Percentiles rank a stretch among this genome's conserved stretches.
These are phyloP conservation scores for Spea hammondii DNA, from an alignment of 2,797 vertebrate genomes.

Conservation along the genomic window DNA sequence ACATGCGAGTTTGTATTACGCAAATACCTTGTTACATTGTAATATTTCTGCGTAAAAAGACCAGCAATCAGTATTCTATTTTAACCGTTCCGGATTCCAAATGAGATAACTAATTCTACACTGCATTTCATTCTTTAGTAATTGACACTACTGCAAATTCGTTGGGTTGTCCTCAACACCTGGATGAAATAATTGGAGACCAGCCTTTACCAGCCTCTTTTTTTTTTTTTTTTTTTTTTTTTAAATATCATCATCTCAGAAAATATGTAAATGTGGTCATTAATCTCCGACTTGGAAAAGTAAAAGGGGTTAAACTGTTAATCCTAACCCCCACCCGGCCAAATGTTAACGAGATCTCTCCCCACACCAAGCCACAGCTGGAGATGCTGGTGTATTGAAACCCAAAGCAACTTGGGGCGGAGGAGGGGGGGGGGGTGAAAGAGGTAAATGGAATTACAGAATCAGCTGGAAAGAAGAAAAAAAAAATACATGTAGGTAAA, in stretches of 20 bases:
- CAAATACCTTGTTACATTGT: neutral
- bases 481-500: conserved; percentile 58
- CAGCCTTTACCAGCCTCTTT: too few relatives aligned
- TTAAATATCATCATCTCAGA: neutral
- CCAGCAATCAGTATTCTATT: neutral
- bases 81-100: neutral
- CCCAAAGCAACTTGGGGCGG: neutral
- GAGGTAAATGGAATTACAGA: conserved; percentile 54
- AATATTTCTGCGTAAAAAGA: neutral
- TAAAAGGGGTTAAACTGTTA: conserved; percentile 39
- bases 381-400: conserved; percentile 19
- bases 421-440: neutral
- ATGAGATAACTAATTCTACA: neutral
- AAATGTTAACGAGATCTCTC: conserved; percentile 34
- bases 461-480: conserved; percentile 59
- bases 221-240: too few relatives aligned
- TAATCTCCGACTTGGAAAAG: conserved; percentile 20
- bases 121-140: neutral
- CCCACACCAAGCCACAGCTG: conserved; percentile 33
- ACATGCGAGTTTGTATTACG: neutral
- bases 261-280: neutral
- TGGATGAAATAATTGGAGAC: too few relatives aligned
- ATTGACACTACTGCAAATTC: neutral
- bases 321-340: neutral
- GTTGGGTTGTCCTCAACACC: neutral